Evolutionary conservation across 2,113 vertebrate species (phyloP).

Genomic region (Forbesichthys papilliferus): DNA sequence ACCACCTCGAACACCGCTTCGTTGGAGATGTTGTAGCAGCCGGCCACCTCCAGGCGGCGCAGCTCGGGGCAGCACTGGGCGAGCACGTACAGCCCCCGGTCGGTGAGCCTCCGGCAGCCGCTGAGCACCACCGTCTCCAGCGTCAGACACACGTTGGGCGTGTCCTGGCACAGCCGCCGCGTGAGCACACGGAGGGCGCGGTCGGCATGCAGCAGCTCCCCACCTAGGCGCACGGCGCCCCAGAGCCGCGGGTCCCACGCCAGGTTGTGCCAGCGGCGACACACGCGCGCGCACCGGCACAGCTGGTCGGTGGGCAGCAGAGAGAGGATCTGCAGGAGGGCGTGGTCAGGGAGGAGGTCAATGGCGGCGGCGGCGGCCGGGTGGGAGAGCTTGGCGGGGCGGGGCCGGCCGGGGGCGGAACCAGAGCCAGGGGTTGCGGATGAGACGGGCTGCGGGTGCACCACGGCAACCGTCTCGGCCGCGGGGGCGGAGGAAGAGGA

Average conservation of each 20-base stretch:
- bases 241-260: constrained; percentile 96
- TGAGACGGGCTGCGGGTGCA: constrained; percentile 85
- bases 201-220: constrained; percentile 92
- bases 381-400: constrained; percentile 81
- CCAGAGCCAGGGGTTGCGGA: not conserved
- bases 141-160: constrained; percentile 96
- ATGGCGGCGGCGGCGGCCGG: constrained; percentile 75
- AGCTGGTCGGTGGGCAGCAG: constrained; percentile 95
- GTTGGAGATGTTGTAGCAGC: constrained; percentile 96
- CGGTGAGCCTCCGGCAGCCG: constrained; percentile 93
- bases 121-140: constrained; percentile 90
- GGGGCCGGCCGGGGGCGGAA: constrained; percentile 78
- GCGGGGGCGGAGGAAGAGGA: constrained; percentile 88
- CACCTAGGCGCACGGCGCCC: constrained; percentile 86
- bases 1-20: constrained; percentile 94
- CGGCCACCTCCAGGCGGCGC: constrained; percentile 87
- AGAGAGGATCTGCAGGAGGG: constrained; percentile 87
- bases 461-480: constrained; percentile 90
- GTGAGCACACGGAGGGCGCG: constrained; percentile 93
- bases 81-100: constrained; percentile 92
- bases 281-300: constrained; percentile 91
- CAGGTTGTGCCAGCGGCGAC: constrained; percentile 96
- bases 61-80: constrained; percentile 96
- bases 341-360: constrained; percentile 87
- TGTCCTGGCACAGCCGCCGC: constrained; percentile 94